These are phyloP conservation scores for Pseudomyrmex flavicornis DNA, from an alignment of 1,140 invertebrate genomes.

Conservation along the genomic window DNA sequence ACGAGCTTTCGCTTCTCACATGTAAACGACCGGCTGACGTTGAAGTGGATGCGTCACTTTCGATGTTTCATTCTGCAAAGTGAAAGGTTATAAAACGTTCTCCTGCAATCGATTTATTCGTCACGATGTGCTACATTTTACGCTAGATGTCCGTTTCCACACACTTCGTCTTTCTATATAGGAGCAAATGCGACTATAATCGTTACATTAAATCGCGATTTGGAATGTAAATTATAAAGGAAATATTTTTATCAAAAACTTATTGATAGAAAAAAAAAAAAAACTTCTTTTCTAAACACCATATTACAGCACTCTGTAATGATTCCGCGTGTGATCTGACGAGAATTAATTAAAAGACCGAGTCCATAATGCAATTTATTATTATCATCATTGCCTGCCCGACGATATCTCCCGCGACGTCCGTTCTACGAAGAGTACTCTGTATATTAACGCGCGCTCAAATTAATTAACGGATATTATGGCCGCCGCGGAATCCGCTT, in stretches of 20 bases:
- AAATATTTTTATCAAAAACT: not conserved
- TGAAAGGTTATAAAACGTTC: conserved; percentile 27
- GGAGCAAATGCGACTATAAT: not conserved
- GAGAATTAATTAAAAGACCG: conserved; percentile 32
- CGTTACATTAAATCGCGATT: not conserved
- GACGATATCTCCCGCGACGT: conserved; percentile 34
- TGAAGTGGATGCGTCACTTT: conserved; percentile 38
- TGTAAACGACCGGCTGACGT: conserved; percentile 11
- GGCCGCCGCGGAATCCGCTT: conserved; percentile 42
- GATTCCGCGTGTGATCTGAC: not conserved
- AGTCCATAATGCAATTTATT: conserved; percentile 42
- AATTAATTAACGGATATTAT: conserved; percentile 59
- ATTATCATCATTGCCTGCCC: conserved; percentile 8
- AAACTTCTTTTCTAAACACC: no score
- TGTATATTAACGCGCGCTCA: conserved; percentile 43
- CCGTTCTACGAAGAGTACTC: conserved; percentile 15
- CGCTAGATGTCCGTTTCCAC: not conserved
- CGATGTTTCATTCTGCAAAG: conserved; percentile 5
- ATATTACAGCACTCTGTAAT: conserved; percentile 20
- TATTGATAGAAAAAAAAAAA: not conserved
- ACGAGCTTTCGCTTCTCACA: conserved; percentile 8
- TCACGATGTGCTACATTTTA: conserved; percentile 27
- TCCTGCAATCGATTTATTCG: conserved; percentile 23
- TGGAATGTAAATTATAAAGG: not conserved
- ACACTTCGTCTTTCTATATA: not conserved